Percentiles rank a stretch among this genome's conserved stretches.
Conservation (phyloP, 2,888 invertebrate genomes). For the Psylliodes chrysocephalus region DNA sequence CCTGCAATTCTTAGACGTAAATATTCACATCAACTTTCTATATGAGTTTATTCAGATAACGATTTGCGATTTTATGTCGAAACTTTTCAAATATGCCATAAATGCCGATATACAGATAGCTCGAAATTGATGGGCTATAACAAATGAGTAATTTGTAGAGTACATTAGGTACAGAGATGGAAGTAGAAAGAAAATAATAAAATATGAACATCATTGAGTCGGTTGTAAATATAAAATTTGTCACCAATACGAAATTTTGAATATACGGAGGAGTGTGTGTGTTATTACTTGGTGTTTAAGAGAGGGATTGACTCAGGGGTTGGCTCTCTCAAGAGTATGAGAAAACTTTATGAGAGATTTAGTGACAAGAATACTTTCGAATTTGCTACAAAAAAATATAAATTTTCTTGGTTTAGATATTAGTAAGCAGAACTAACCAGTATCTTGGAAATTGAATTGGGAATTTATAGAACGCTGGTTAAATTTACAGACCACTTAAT, state of each 20-base stretch:
- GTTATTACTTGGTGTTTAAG: too few species aligned
- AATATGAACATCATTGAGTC: neutral
- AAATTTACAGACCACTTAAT: too few species aligned
- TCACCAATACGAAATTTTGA: neutral
- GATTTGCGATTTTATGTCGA: conserved; percentile 29
- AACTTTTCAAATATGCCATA: conserved; percentile 29
- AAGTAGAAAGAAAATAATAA: neutral
- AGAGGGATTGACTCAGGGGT: too few species aligned
- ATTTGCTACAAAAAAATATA: too few species aligned
- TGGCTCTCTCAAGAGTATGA: too few species aligned
- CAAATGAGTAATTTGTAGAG: conserved; percentile 35
- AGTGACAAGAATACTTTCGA: too few species aligned
- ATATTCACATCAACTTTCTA: conserved; percentile 24
- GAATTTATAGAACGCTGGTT: too few species aligned
- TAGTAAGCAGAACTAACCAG: too few species aligned
- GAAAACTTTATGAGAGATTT: too few species aligned
- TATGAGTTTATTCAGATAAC: conserved; percentile 19
- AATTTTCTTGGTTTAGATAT: too few species aligned
- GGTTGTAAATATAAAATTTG: neutral
- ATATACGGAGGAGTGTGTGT: neutral
- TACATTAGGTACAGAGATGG: conserved; percentile 24
- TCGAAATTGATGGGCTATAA: conserved; percentile 32
- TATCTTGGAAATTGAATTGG: too few species aligned
- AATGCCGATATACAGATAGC: conserved; percentile 18
- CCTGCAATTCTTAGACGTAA: conserved; percentile 16